Conservation (phyloP, 2,113 vertebrate species). For the Crotalus tigris region DNA sequence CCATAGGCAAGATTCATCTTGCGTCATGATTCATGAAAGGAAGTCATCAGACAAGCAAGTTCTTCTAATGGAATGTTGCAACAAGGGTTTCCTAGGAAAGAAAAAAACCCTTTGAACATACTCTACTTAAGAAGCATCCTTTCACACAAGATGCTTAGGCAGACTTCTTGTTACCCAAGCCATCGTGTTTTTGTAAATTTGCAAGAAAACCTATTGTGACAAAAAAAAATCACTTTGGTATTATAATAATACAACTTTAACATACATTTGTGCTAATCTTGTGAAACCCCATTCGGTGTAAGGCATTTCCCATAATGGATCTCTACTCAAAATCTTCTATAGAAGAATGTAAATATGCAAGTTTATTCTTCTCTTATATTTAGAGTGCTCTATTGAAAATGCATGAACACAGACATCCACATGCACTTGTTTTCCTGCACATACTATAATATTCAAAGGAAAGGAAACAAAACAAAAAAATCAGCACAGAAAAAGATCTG, state of each 20-base stretch:
- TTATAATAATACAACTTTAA: background rate
- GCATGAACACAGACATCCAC: background rate
- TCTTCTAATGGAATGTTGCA: constrained; percentile 16
- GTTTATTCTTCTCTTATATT: background rate
- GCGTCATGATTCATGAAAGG: constrained; percentile 31
- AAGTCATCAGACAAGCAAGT: constrained; percentile 15
- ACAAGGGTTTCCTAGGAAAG: background rate
- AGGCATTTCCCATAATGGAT: background rate
- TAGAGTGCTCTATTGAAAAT: background rate
- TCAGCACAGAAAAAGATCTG: background rate
- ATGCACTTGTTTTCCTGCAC: background rate
- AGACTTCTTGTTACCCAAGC: background rate
- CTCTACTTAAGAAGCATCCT: background rate
- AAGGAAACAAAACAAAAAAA: background rate
- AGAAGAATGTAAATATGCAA: background rate
- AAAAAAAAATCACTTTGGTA: background rate
- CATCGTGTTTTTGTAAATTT: background rate
- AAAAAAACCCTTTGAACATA: background rate
- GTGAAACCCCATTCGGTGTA: background rate
- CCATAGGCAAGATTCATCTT: constrained; percentile 41
- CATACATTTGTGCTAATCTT: background rate
- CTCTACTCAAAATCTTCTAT: background rate
- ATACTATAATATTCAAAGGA: background rate
- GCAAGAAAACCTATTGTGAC: background rate
- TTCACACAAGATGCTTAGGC: background rate